Evolutionary conservation across 2,888 invertebrate genomes (phyloP).

Genomic region (Microdon myrmicae): DNA sequence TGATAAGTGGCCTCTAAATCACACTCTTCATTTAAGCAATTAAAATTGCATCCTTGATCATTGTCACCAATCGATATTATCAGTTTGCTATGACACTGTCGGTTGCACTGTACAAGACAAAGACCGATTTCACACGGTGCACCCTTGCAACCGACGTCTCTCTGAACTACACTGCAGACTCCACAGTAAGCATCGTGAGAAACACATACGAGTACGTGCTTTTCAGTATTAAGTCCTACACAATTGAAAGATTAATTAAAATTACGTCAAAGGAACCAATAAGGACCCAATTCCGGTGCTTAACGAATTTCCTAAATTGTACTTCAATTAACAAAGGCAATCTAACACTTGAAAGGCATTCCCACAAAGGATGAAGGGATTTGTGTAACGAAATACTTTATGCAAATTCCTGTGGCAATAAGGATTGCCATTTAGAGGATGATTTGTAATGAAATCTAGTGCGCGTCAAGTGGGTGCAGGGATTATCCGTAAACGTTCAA

Average conservation of each 20-base stretch:
- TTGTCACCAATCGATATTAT: neutral
- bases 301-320: neutral
- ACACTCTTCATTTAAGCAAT: too few relatives aligned
- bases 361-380: slow-evolving; percentile 9
- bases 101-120: too few relatives aligned
- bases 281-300: neutral
- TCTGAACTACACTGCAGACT: too few relatives aligned
- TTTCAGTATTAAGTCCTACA: slow-evolving; percentile 17
- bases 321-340: slow-evolving; percentile 12
- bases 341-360: slow-evolving; percentile 6
- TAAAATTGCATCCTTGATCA: too few relatives aligned
- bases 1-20: too few relatives aligned
- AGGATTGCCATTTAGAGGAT: too few relatives aligned
- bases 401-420: slow-evolving; percentile 10
- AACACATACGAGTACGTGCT: neutral
- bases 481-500: too few relatives aligned
- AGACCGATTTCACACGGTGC: too few relatives aligned
- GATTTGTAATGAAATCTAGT: too few relatives aligned
- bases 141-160: too few relatives aligned
- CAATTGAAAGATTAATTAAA: slow-evolving; percentile 18
- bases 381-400: slow-evolving; percentile 6
- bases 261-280: slow-evolving; percentile 12
- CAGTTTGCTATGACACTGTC: neutral
- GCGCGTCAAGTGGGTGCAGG: too few relatives aligned
- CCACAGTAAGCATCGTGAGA: too few relatives aligned